A percentile compares a stretch with the other conserved stretches of the same genome.
Conservation (phyloP, 2,797 vertebrate species). For the Melanotaenia trifasciata region DNA sequence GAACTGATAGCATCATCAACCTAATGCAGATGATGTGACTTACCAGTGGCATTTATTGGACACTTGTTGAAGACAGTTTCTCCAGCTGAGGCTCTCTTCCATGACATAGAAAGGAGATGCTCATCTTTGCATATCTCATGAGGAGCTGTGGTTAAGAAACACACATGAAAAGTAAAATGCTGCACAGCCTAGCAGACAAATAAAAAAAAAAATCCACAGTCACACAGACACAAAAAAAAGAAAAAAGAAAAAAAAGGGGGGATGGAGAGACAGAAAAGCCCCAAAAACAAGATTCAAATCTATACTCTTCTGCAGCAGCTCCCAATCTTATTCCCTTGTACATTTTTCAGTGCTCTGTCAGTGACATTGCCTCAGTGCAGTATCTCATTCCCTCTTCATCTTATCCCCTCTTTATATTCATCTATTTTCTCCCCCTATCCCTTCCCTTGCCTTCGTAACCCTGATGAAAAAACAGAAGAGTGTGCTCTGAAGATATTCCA, state of each 20-base stretch:
- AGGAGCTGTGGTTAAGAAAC: slow-evolving; percentile 81
- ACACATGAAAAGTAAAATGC: slow-evolving; percentile 34
- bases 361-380: slow-evolving; percentile 72
- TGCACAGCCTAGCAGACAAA: slow-evolving; percentile 19
- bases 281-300: slow-evolving; percentile 73
- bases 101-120: slow-evolving; percentile 89
- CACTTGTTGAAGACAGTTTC: slow-evolving; percentile 98
- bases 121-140: slow-evolving; percentile 97
- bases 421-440: slow-evolving; percentile 46
- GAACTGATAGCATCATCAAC: neutral
- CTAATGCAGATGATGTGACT: slow-evolving; percentile 48
- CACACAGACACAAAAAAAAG: slow-evolving; percentile 1
- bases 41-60: slow-evolving; percentile 95
- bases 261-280: slow-evolving; percentile 30
- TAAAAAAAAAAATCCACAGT: slow-evolving; percentile 24
- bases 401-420: slow-evolving; percentile 67
- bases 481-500: slow-evolving; percentile 68
- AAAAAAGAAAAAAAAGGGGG: slow-evolving; percentile 1
- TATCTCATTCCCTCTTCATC: slow-evolving; percentile 76
- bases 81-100: slow-evolving; percentile 95
- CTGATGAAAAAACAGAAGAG: slow-evolving; percentile 65
- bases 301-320: slow-evolving; percentile 69
- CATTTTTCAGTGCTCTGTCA: slow-evolving; percentile 68
- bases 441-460: slow-evolving; percentile 65
- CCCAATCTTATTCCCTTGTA: slow-evolving; percentile 70